Evolutionary conservation across 2,888 invertebrate genomes (phyloP).

Genomic region (Drymonia ruficornis): DNA sequence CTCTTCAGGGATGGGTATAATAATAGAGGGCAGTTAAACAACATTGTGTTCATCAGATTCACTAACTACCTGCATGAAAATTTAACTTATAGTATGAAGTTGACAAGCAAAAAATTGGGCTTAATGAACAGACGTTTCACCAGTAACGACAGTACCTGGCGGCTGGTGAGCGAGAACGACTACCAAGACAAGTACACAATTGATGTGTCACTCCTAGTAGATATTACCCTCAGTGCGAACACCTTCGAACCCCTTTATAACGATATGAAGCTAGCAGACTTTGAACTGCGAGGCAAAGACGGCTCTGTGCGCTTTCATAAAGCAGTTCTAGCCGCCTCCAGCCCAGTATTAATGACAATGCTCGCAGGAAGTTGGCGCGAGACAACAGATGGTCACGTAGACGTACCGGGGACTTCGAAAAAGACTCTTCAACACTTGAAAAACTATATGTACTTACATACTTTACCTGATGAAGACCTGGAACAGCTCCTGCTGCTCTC

Average conservation of each 20-base stretch:
- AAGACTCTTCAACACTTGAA: conserved; percentile 43
- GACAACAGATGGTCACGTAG: conserved; percentile 46
- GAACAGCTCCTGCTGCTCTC: conserved; percentile 5
- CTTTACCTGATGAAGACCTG: neutral
- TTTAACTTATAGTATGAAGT: neutral
- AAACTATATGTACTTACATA: conserved; percentile 8
- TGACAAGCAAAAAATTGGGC: neutral
- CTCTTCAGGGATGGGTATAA: neutral
- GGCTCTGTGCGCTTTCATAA: conserved; percentile 56
- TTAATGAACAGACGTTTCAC: neutral
- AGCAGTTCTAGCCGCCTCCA: conserved; percentile 54
- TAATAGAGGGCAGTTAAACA: neutral
- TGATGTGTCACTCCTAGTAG: neutral
- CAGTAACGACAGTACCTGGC: neutral
- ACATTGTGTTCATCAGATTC: neutral
- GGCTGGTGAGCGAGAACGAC: neutral
- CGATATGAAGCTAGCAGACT: neutral
- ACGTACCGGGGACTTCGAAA: conserved; percentile 49
- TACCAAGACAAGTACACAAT: neutral
- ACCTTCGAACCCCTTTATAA: neutral
- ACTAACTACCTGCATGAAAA: neutral
- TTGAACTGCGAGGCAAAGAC: conserved; percentile 46
- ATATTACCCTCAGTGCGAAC: too few relatives aligned
- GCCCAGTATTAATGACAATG: conserved; percentile 56
- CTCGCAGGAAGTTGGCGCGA: conserved; percentile 57